Percentiles rank a stretch among this genome's conserved stretches.
Conservation (phyloP, 2,113 vertebrate genomes). For the Brachionichthys hirsutus region DNA sequence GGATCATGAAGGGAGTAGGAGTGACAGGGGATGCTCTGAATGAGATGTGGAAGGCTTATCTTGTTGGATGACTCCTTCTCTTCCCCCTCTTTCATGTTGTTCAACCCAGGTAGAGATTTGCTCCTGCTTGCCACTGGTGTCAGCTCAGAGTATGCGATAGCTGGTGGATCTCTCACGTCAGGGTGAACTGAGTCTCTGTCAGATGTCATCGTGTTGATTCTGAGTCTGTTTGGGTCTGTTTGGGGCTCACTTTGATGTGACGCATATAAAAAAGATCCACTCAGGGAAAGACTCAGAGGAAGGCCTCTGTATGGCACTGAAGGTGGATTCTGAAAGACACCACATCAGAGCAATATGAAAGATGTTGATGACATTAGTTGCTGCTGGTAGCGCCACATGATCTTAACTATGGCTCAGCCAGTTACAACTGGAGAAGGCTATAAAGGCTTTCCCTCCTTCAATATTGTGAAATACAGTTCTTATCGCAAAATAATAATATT, state of each 20-base stretch:
- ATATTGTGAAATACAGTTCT: no score
- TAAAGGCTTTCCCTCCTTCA: no score
- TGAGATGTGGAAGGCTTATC: conserved; percentile 1
- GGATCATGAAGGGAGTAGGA: conserved; percentile 53
- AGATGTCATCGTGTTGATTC: conserved; percentile 1
- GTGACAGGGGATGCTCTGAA: conserved; percentile 44
- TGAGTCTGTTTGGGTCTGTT: neutral
- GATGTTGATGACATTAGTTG: no score
- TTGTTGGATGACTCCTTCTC: conserved; percentile 25
- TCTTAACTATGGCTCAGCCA: no score
- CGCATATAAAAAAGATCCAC: conserved; percentile 14
- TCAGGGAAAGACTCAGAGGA: conserved; percentile 37
- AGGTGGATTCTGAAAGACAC: conserved; percentile 49
- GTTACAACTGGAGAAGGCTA: no score
- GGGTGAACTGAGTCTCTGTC: neutral
- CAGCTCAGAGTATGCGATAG: conserved; percentile 49
- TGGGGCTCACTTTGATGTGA: conserved; percentile 26
- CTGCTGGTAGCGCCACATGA: no score
- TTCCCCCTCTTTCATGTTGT: conserved; percentile 14
- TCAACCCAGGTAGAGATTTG: conserved; percentile 43
- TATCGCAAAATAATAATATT: no score
- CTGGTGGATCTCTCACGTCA: neutral
- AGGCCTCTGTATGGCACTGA: conserved; percentile 63
- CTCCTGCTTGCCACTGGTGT: conserved; percentile 44
- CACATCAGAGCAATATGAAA: no score